Evolutionary conservation across 92 coral and sea anemone genomes (phyloP).

Genomic region (Actinernus sp.): DNA sequence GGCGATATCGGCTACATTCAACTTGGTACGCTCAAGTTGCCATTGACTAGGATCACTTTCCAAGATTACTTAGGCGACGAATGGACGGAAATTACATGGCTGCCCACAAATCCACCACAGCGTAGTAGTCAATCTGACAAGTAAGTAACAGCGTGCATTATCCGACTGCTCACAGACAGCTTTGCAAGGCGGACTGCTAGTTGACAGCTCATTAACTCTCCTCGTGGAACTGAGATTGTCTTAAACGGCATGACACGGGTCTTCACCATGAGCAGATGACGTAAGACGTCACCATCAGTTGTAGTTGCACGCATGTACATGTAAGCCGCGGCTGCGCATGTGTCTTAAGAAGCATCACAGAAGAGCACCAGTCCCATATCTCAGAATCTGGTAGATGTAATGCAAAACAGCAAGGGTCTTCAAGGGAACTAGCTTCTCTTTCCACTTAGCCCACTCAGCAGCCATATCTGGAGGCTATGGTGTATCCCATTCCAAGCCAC

Average conservation of each 20-base stretch:
- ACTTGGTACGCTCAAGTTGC: conserved; percentile 42
- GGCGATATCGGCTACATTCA: conserved; percentile 46
- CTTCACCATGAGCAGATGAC: conserved; percentile 28
- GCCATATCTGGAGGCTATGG: no score
- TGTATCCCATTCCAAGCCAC: conserved; percentile 4
- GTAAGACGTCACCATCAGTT: conserved; percentile 4
- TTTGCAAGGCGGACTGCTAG: conserved; percentile 28
- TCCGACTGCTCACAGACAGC: conserved; percentile 22
- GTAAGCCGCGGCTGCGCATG: conserved; percentile 26
- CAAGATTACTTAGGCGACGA: conserved; percentile 27
- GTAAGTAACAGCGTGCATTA: conserved; percentile 17
- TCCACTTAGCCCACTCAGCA: conserved; percentile 50
- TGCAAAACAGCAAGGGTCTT: conserved; percentile 29
- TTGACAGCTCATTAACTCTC: no score
- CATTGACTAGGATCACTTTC: conserved; percentile 47
- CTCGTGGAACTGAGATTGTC: conserved; percentile 32
- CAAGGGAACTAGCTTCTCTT: conserved; percentile 21
- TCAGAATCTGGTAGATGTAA: conserved; percentile 10
- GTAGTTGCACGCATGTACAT: conserved; percentile 8
- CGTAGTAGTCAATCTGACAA: background rate
- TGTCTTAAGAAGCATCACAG: conserved; percentile 38
- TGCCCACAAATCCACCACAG: conserved; percentile 40
- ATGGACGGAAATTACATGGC: conserved; percentile 39
- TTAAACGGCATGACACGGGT: conserved; percentile 41
- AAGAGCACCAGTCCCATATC: conserved; percentile 5